Conservation (phyloP, 2,888 invertebrate genomes). For the Zele albiditarsus region DNA sequence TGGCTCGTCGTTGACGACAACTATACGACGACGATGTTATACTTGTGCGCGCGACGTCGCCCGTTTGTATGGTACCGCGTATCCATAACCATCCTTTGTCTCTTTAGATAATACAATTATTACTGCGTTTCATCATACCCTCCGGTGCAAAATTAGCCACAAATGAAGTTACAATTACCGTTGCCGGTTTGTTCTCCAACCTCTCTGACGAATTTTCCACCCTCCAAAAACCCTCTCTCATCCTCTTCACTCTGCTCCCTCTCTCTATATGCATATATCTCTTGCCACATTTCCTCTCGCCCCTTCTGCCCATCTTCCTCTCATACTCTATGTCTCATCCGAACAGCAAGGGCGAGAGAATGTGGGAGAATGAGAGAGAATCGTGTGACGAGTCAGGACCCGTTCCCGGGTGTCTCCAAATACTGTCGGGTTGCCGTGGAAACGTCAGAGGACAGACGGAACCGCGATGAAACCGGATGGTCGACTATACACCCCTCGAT, state of each 20-base stretch:
- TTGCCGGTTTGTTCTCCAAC: slow-evolving; percentile 24
- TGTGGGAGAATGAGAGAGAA: neutral
- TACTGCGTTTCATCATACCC: slow-evolving; percentile 72
- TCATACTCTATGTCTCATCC: slow-evolving; percentile 24
- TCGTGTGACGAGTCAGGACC: slow-evolving; percentile 38
- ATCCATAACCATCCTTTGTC: slow-evolving; percentile 72
- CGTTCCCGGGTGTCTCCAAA: slow-evolving; percentile 61
- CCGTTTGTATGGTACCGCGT: slow-evolving; percentile 63
- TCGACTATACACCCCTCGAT: slow-evolving; percentile 56
- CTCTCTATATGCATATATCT: neutral
- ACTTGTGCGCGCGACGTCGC: slow-evolving; percentile 19
- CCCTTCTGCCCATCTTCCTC: slow-evolving; percentile 17
- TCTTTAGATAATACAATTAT: slow-evolving; percentile 71
- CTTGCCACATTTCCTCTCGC: slow-evolving; percentile 34
- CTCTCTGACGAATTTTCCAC: slow-evolving; percentile 29
- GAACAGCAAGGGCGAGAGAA: neutral
- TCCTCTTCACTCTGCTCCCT: slow-evolving; percentile 24
- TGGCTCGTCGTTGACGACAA: slow-evolving; percentile 43
- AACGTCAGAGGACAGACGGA: slow-evolving; percentile 73
- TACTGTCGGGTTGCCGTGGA: slow-evolving; percentile 70
- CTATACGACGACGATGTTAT: slow-evolving; percentile 33
- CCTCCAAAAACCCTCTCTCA: slow-evolving; percentile 44
- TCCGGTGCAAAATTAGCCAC: slow-evolving; percentile 70
- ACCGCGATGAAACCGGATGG: slow-evolving; percentile 72
- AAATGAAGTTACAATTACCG: slow-evolving; percentile 73